These are phyloP conservation scores for Megaleporinus macrocephalus DNA, from an alignment of 2,113 vertebrate genomes.

Conservation along the genomic window DNA sequence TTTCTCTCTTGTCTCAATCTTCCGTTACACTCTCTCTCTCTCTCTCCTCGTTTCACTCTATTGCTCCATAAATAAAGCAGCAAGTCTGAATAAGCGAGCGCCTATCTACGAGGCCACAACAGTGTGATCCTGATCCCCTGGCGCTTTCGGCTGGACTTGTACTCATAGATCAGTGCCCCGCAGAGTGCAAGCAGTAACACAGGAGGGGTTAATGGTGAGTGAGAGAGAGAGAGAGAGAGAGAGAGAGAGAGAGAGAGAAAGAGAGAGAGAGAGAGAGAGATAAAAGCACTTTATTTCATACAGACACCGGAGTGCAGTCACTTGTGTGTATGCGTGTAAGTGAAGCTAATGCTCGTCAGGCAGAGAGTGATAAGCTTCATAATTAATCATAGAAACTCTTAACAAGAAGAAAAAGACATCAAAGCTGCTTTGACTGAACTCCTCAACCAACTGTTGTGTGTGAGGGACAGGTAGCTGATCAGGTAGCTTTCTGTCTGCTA, in stretches of 20 bases:
- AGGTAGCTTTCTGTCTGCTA: no score
- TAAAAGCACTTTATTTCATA: not conserved
- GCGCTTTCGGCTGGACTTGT: conserved; percentile 5
- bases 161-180: not conserved
- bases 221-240: no score
- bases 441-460: no score
- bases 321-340: not conserved
- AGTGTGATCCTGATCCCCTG: conserved; percentile 21
- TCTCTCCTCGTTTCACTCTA: conserved; percentile 8
- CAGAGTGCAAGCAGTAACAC: conserved; percentile 27
- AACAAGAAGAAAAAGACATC: no score
- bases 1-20: conserved; percentile 1
- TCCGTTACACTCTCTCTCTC: no score
- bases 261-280: no score
- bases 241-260: not conserved
- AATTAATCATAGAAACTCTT: no score
- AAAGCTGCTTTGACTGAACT: no score
- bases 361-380: no score
- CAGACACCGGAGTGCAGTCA: no score
- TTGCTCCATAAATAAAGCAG: conserved; percentile 54
- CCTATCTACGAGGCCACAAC: not conserved
- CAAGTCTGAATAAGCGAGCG: conserved; percentile 8
- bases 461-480: no score
- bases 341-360: no score
- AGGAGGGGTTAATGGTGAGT: conserved; percentile 27